A percentile compares a stretch with the other conserved stretches of the same genome.
phyloP scores from a whole-genome alignment of 2,888 invertebrate genomes.

The Hirtodrosophila duncani region DNA sequence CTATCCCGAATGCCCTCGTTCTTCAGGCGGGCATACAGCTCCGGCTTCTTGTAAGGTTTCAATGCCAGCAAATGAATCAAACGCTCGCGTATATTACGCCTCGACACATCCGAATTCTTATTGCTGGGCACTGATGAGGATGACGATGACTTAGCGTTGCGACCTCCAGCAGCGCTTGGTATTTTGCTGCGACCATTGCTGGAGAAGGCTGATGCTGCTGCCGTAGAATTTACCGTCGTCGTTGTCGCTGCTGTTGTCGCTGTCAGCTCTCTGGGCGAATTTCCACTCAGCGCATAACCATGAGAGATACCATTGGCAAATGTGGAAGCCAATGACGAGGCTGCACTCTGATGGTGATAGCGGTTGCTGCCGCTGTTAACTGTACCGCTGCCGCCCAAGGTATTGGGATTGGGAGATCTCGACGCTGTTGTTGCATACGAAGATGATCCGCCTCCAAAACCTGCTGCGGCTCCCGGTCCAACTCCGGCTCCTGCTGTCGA shows the following conservation, averaged over 20 bases:
- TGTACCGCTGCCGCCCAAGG: constrained; percentile 70
- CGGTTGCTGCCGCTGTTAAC: constrained; percentile 46
- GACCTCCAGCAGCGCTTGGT: constrained; percentile 31
- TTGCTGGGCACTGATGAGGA: too few relatives aligned
- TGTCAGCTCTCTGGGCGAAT: constrained; percentile 47
- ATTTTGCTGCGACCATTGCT: constrained; percentile 51
- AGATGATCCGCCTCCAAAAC: too few relatives aligned
- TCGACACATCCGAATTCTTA: constrained; percentile 76
- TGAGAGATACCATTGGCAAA: constrained; percentile 74
- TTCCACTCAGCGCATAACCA: constrained; percentile 66
- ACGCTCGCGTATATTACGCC: constrained; percentile 87
- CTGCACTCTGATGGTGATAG: too few relatives aligned
- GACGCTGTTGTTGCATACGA: constrained; percentile 33
- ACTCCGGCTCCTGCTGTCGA: constrained; percentile 29
- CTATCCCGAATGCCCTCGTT: constrained; percentile 93
- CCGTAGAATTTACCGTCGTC: too few relatives aligned
- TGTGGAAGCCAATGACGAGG: constrained; percentile 73
- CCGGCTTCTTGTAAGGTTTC: constrained; percentile 95
- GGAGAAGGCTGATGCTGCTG: constrained; percentile 14
- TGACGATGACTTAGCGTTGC: constrained; percentile 36
- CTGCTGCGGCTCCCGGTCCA: constrained; percentile 40
- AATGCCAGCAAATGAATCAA: constrained; percentile 95
- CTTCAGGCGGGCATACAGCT: constrained; percentile 88
- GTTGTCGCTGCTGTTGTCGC: constrained; percentile 9
- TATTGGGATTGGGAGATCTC: constrained; percentile 74